phyloP scores from a whole-genome alignment of 23 tunicate genomes.

The Ascidia mentula region DNA sequence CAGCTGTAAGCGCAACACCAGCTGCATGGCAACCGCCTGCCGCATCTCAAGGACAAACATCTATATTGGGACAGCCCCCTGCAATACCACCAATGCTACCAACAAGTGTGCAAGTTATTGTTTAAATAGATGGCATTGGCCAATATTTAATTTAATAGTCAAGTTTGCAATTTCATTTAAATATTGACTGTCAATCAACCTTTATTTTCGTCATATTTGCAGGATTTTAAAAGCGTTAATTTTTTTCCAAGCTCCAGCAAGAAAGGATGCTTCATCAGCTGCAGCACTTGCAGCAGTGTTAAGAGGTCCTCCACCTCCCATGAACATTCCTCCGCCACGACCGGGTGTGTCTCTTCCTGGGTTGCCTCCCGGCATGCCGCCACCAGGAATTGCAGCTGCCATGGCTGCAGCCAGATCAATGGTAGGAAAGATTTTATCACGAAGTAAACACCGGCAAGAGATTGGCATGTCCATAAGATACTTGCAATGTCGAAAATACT shows the following conservation, averaged over 20 bases:
- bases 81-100: slow-evolving; percentile 24
- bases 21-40: slow-evolving; percentile 40
- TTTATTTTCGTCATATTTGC: no score
- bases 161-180: no score
- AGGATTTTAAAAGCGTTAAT: not conserved
- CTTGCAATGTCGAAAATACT: no score
- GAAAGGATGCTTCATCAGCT: not conserved
- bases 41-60: slow-evolving; percentile 27
- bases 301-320: slow-evolving; percentile 12
- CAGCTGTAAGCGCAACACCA: slow-evolving; percentile 23
- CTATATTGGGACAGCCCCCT: slow-evolving; percentile 54
- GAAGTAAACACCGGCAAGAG: no score
- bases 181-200: no score
- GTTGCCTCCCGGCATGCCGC: slow-evolving; percentile 83
- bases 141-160: no score
- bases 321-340: slow-evolving; percentile 46
- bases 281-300: not conserved
- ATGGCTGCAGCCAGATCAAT: not conserved
- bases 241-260: not conserved
- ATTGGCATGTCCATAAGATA: no score
- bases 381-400: slow-evolving; percentile 33
- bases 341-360: slow-evolving; percentile 75
- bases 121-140: not conserved
- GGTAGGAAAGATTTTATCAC: not conserved
- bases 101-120: not conserved